A percentile compares a stretch with the other conserved stretches of the same genome.
phyloP scores from a whole-genome alignment of 2,888 invertebrate genomes.

The Cheiracanthium punctorium region DNA sequence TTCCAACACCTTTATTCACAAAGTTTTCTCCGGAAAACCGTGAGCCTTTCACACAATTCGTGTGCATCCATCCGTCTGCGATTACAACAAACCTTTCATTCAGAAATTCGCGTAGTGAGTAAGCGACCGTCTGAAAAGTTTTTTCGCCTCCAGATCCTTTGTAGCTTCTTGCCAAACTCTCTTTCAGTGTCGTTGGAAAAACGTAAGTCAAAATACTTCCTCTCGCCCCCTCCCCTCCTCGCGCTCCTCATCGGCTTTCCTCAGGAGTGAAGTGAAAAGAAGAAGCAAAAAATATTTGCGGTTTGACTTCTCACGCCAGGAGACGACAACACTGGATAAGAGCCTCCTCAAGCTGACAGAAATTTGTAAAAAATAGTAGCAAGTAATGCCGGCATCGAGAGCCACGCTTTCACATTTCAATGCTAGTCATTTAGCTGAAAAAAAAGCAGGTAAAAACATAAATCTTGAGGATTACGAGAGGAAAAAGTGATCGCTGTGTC shows the following conservation, averaged over 20 bases:
- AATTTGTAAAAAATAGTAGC: constrained; percentile 1
- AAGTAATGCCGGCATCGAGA: not conserved
- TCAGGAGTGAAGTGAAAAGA: too few relatives aligned
- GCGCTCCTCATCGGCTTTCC: too few relatives aligned
- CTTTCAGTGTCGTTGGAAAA: not conserved
- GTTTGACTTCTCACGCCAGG: constrained; percentile 3
- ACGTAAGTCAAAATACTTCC: not conserved
- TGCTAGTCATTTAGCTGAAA: not conserved
- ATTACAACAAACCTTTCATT: not conserved
- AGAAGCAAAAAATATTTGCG: not conserved
- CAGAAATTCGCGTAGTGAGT: not conserved
- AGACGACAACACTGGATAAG: constrained; percentile 12
- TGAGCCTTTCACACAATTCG: too few relatives aligned
- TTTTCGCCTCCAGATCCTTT: not conserved
- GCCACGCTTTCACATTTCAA: not conserved
- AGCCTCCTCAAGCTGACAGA: constrained; percentile 5
- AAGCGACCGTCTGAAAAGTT: too few relatives aligned
- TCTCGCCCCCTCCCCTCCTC: not conserved
- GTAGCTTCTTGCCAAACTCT: not conserved
- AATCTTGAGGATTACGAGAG: not conserved
- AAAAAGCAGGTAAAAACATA: not conserved
- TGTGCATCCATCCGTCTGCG: not conserved
- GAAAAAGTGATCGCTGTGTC: not conserved
- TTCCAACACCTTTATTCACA: too few relatives aligned
- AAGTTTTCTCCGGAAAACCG: too few relatives aligned